Evolutionary conservation across 2,888 invertebrate species (phyloP).

Genomic region (Zygaena filipendulae): DNA sequence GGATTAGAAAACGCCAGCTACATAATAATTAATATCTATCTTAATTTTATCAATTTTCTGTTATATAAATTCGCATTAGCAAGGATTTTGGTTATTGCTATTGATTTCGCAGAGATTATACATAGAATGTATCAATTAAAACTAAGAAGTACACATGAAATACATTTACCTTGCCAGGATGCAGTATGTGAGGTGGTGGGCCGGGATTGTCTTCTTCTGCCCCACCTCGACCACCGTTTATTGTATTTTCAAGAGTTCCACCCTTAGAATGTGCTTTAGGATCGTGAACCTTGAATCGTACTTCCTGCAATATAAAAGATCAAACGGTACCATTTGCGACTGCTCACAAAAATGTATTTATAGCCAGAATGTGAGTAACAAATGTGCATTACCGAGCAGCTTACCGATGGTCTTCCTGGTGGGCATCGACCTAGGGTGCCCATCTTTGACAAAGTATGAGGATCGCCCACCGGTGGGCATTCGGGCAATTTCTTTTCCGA

Average conservation of each 20-base stretch:
- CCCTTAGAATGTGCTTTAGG: conserved; percentile 94
- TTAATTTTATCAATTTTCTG: too few species aligned
- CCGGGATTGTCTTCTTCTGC: conserved; percentile 73
- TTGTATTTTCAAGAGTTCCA: conserved; percentile 90
- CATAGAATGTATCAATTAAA: too few species aligned
- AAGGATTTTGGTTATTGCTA: too few species aligned
- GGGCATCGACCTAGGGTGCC: conserved; percentile 77
- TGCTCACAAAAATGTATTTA: too few species aligned
- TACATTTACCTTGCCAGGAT: conserved; percentile 79
- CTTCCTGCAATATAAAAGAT: conserved; percentile 88
- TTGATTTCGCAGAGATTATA: too few species aligned
- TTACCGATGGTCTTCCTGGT: conserved; percentile 62
- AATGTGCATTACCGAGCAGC: conserved; percentile 22
- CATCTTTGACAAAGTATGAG: conserved; percentile 75
- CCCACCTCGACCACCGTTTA: conserved; percentile 81
- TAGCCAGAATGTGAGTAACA: too few species aligned
- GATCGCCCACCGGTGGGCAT: conserved; percentile 78
- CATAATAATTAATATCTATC: too few species aligned
- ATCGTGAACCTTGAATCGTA: conserved; percentile 94
- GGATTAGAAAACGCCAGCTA: too few species aligned
- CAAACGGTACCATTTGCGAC: too few species aligned
- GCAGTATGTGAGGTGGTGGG: conserved; percentile 80
- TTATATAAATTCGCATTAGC: too few species aligned
- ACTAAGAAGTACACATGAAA: too few species aligned
- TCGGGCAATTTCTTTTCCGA: conserved; percentile 91